Evolutionary conservation across 2,797 vertebrate genomes (phyloP).

Genomic region (Chelonia mydas): DNA sequence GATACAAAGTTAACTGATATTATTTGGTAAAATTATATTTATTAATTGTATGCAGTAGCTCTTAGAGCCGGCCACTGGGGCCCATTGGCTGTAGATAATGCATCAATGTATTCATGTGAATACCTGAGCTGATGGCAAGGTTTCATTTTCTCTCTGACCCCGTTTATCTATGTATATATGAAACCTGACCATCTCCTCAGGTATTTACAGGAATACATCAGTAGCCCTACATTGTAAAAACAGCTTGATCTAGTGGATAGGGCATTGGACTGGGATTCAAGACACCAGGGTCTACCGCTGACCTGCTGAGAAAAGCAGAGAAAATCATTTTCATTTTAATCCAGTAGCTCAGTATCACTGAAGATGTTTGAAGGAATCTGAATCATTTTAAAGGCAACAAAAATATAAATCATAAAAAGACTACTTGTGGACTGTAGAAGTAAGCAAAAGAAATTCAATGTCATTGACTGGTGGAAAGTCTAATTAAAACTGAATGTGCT

Average conservation of each 20-base stretch:
- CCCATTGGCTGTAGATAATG: too few relatives aligned
- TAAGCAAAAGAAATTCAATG: not conserved
- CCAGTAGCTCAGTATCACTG: not conserved
- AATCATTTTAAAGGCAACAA: not conserved
- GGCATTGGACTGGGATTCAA: not conserved
- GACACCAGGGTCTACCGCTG: fast-evolving
- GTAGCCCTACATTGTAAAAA: not conserved
- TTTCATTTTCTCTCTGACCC: not conserved
- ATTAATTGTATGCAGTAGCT: not conserved
- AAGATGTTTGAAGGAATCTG: not conserved
- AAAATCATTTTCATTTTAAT: not conserved
- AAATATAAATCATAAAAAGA: not conserved
- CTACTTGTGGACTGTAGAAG: not conserved
- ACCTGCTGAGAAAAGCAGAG: not conserved
- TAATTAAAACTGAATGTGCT: fast-evolving
- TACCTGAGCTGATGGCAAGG: too few relatives aligned
- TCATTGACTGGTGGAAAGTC: not conserved
- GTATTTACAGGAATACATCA: not conserved
- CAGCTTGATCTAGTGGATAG: not conserved
- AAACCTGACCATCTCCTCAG: too few relatives aligned
- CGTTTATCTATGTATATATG: too few relatives aligned
- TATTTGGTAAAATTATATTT: not conserved
- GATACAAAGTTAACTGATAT: not conserved
- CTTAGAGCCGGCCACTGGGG: too few relatives aligned
- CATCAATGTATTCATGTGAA: too few relatives aligned